These are phyloP conservation scores for Meliscaeva auricollis DNA, from an alignment of 2,888 invertebrate species.

Conservation along the genomic window DNA sequence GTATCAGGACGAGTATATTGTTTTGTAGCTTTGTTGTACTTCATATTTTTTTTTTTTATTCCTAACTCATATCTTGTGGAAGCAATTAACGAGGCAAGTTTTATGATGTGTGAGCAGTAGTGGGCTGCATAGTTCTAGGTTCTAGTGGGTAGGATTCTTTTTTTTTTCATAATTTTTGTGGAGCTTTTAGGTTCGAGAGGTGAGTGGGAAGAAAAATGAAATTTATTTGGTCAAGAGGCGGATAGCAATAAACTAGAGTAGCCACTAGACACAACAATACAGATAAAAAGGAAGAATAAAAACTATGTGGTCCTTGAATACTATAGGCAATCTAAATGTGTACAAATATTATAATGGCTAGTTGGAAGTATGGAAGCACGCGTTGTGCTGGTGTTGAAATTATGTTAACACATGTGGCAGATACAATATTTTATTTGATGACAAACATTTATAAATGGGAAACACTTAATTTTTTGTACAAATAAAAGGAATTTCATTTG, in stretches of 20 bases:
- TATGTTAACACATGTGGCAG: constrained; percentile 52
- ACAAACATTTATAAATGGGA: constrained; percentile 5
- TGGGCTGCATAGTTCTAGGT: constrained; percentile 2
- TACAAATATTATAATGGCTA: too few species aligned
- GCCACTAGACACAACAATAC: constrained; percentile 10
- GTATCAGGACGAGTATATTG: neutral
- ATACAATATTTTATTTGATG: constrained; percentile 45
- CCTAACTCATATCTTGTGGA: constrained; percentile 70
- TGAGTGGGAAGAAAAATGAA: constrained; percentile 37
- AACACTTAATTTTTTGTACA: neutral
- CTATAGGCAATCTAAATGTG: neutral
- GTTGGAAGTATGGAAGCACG: constrained; percentile 25
- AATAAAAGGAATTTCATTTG: neutral
- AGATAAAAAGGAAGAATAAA: neutral
- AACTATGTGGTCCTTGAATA: constrained; percentile 15
- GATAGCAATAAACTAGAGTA: constrained; percentile 24
- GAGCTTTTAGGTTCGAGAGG: constrained; percentile 1
- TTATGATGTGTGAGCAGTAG: constrained; percentile 60
- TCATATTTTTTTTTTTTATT: constrained; percentile 10
- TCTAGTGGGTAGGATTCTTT: neutral
- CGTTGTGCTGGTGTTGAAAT: constrained; percentile 44
- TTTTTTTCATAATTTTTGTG: neutral
- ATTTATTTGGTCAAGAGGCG: constrained; percentile 53
- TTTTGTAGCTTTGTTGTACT: constrained; percentile 3
- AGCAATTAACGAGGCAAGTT: constrained; percentile 70